phyloP scores from a whole-genome alignment of 2,113 vertebrate genomes.

The Mellivora capensis region DNA sequence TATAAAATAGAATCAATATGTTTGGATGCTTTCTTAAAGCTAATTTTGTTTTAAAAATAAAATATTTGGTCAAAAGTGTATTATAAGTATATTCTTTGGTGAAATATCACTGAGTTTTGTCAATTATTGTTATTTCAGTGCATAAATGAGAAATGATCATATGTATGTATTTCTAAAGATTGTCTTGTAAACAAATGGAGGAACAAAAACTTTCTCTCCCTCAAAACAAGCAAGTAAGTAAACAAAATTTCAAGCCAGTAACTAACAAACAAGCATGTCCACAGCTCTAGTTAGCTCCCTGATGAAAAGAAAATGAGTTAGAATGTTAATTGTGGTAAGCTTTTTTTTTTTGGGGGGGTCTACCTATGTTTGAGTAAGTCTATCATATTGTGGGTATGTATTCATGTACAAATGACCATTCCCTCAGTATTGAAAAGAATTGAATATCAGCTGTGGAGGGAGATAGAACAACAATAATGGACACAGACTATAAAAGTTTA shows the following conservation, averaged over 20 bases:
- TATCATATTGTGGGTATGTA: neutral
- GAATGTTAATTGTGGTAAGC: neutral
- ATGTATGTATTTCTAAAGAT: constrained; percentile 1
- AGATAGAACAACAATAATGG: neutral
- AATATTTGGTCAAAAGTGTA: constrained; percentile 3
- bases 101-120: neutral
- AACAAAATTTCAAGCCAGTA: neutral
- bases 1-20: neutral
- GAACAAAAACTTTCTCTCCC: neutral
- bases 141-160: neutral
- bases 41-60: constrained; percentile 40
- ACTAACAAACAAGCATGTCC: neutral
- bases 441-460: neutral
- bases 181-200: constrained; percentile 22
- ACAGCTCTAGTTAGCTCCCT: neutral
- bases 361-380: neutral
- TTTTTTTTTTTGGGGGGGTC: neutral
- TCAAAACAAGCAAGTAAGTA: constrained; percentile 4
- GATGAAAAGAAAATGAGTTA: neutral
- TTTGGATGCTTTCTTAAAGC: neutral
- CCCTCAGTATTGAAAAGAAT: neutral
- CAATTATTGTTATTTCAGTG: constrained; percentile 5
- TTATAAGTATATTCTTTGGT: neutral
- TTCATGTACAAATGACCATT: neutral
- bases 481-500: neutral